Conservation (phyloP, 2,113 vertebrate species). For the Apodemus sylvaticus region DNA sequence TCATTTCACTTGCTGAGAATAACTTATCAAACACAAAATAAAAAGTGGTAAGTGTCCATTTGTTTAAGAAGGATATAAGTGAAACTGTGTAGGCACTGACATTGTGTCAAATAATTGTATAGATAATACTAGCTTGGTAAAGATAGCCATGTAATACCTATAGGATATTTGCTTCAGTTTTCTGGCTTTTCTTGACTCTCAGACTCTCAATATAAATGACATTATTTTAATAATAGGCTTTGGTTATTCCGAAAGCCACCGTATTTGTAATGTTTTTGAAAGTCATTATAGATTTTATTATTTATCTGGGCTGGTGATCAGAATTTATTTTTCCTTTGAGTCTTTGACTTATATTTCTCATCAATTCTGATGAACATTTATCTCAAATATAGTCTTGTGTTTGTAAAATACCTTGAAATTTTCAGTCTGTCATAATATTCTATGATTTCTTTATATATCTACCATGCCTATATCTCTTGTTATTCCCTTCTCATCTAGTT, state of each 20-base stretch:
- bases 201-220: not conserved
- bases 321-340: not conserved
- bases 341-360: not conserved
- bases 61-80: not conserved
- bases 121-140: not conserved
- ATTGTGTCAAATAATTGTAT: not conserved
- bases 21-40: not conserved
- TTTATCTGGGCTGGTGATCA: not conserved
- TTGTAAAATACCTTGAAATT: not conserved
- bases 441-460: not conserved
- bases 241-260: not conserved
- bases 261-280: not conserved
- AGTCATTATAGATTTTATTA: not conserved
- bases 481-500: not conserved
- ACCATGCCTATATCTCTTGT: not conserved
- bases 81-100: not conserved
- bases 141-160: not conserved
- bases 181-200: not conserved
- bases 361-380: not conserved
- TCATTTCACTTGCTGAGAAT: too few species aligned
- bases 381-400: not conserved
- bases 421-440: not conserved
- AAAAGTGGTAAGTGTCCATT: not conserved
- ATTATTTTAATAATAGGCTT: not conserved
- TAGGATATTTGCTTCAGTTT: not conserved